These are phyloP conservation scores for Prunella strophiata DNA, from an alignment of 2,797 vertebrate species.

Conservation along the genomic window DNA sequence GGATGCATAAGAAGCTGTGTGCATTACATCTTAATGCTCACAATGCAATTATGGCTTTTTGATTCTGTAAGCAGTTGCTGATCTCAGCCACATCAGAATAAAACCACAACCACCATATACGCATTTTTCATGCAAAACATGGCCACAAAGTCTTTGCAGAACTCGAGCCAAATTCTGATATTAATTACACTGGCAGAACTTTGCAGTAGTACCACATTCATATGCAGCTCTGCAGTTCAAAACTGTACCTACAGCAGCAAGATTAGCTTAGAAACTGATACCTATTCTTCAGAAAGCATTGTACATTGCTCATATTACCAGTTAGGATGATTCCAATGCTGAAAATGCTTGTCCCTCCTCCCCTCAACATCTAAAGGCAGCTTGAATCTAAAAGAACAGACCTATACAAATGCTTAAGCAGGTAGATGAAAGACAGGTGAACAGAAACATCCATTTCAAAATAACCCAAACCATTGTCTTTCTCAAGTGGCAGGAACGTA, in stretches of 20 bases:
- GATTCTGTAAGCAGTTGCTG: conserved; percentile 7
- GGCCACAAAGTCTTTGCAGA: not conserved
- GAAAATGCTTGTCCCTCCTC: not conserved
- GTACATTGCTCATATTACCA: fast-evolving
- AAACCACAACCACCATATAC: not conserved
- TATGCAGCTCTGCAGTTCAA: not conserved
- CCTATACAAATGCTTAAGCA: not conserved
- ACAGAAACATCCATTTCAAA: not conserved
- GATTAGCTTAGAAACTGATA: not conserved
- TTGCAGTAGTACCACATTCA: not conserved
- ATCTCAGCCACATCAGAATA: not conserved
- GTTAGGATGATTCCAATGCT: not conserved
- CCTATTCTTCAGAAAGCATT: not conserved
- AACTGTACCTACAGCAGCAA: not conserved
- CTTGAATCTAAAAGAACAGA: not conserved
- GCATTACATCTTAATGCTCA: not conserved
- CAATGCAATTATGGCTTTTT: not conserved
- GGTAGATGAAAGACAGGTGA: not conserved
- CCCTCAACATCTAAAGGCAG: not conserved
- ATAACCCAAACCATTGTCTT: not conserved
- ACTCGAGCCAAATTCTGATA: not conserved
- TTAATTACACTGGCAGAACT: not conserved
- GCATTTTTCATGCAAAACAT: not conserved
- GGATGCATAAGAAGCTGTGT: not conserved
- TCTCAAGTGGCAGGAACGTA: not conserved